Evolutionary conservation across 2,888 invertebrate species (phyloP).

Genomic region (Netelia inedita): DNA sequence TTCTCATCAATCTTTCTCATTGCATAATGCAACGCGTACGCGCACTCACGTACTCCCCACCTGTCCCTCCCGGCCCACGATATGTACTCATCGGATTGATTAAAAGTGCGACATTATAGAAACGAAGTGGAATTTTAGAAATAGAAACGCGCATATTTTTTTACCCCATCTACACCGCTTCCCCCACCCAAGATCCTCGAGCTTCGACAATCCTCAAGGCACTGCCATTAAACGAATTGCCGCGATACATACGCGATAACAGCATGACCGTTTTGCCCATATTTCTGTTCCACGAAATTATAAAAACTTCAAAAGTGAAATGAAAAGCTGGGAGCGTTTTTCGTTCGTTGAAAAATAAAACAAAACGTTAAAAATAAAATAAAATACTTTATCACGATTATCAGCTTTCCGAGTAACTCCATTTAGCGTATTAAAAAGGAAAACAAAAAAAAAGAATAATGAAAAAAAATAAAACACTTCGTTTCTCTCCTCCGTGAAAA

Average conservation of each 20-base stretch:
- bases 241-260: too few relatives aligned
- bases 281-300: neutral
- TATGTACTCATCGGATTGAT: conserved; percentile 50
- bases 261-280: too few relatives aligned
- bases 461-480: conserved; percentile 6
- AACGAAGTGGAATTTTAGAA: neutral
- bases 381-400: too few relatives aligned
- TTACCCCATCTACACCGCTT: neutral
- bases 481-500: conserved; percentile 45
- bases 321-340: too few relatives aligned
- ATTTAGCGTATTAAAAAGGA: neutral
- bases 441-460: neutral
- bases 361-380: too few relatives aligned
- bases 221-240: too few relatives aligned
- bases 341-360: too few relatives aligned
- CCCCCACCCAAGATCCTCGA: too few relatives aligned
- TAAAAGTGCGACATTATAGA: conserved; percentile 43
- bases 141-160: neutral
- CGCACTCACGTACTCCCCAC: neutral
- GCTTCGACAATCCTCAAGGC: too few relatives aligned
- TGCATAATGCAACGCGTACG: conserved; percentile 24
- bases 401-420: neutral
- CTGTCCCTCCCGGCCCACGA: neutral
- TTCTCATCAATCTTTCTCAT: conserved; percentile 38
- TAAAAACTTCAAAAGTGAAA: conserved; percentile 7